Evolutionary conservation across 2,888 invertebrate species (phyloP).

Genomic region (Leucania comma): DNA sequence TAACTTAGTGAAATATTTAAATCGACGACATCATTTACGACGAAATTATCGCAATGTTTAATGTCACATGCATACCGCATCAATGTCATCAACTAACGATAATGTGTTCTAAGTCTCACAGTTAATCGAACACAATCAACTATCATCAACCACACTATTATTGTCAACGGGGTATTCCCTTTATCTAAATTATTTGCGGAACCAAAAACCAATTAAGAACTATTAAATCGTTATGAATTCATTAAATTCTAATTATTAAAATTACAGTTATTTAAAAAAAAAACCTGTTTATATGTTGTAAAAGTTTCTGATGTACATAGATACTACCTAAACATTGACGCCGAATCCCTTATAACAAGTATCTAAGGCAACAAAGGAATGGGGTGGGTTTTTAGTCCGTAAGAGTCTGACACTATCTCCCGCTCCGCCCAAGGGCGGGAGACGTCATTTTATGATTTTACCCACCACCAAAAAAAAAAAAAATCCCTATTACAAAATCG

Average conservation of each 20-base stretch:
- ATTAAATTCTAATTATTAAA: slow-evolving; percentile 28
- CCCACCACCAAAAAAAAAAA: too few species aligned
- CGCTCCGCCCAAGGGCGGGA: too few species aligned
- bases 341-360: not conserved
- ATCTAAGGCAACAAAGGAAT: too few species aligned
- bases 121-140: slow-evolving; percentile 10
- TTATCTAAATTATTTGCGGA: slow-evolving; percentile 16
- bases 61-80: not conserved
- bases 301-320: not conserved
- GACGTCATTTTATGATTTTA: too few species aligned
- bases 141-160: slow-evolving; percentile 14
- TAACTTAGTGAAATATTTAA: too few species aligned
- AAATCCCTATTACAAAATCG: too few species aligned
- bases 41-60: not conserved
- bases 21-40: not conserved
- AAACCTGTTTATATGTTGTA: not conserved
- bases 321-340: not conserved
- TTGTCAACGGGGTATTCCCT: not conserved
- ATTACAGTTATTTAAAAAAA: slow-evolving; percentile 31
- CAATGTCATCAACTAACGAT: not conserved
- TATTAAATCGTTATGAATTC: not conserved
- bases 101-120: not conserved
- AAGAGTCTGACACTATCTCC: too few species aligned
- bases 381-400: too few species aligned
- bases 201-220: slow-evolving; percentile 11